These are phyloP conservation scores for Chaetorhynchus papuensis DNA, from an alignment of 2,113 vertebrate genomes.

Conservation along the genomic window DNA sequence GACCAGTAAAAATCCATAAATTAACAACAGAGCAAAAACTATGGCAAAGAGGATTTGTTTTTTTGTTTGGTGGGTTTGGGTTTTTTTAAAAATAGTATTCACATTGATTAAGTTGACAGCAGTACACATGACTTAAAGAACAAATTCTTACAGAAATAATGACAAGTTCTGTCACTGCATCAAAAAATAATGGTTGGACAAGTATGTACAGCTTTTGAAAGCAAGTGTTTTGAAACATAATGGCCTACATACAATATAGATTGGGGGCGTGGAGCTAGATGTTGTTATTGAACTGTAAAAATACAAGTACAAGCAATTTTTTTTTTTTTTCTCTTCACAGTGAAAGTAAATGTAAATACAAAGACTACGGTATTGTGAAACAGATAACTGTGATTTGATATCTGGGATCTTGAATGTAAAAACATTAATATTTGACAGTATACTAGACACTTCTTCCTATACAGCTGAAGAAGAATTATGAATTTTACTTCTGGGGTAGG, in stretches of 20 bases:
- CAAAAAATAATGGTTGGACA: neutral
- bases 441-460: neutral
- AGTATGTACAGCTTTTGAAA: neutral
- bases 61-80: neutral
- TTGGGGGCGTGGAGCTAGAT: neutral
- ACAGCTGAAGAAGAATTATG: neutral
- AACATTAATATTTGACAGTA: neutral
- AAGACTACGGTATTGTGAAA: neutral
- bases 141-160: neutral
- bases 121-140: neutral
- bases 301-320: neutral
- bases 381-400: neutral
- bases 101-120: neutral
- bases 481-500: neutral
- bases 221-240: neutral
- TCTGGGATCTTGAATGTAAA: neutral
- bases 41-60: neutral
- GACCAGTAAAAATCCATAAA: neutral
- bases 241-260: neutral
- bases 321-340: neutral
- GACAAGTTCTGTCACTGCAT: neutral
- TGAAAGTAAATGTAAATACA: neutral
- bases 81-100: neutral
- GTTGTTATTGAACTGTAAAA: neutral
- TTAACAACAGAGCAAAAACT: neutral